A percentile compares a stretch with the other conserved stretches of the same genome.
Evolutionary conservation across 2,113 vertebrate species (phyloP).

Genomic region (Amblyopsis rosae): DNA sequence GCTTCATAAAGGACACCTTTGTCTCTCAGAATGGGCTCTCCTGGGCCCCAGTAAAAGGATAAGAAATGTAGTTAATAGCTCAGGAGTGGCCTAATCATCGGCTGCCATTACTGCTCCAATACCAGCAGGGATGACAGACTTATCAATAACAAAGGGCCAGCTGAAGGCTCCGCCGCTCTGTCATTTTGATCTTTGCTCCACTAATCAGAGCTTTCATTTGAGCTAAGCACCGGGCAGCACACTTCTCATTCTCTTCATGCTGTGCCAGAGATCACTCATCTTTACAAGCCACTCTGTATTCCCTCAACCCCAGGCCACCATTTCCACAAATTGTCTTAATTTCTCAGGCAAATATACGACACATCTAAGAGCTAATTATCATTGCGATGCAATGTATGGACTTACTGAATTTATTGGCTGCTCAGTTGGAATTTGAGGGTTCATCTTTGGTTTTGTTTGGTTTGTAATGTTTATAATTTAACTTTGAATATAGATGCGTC

Average conservation of each 20-base stretch:
- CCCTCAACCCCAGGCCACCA: constrained; percentile 73
- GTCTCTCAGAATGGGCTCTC: constrained; percentile 78
- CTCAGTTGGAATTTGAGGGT: constrained; percentile 28
- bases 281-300: constrained; percentile 75
- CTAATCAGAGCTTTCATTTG: constrained; percentile 85
- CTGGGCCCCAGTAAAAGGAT: constrained; percentile 83
- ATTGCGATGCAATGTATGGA: constrained; percentile 43
- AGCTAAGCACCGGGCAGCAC: constrained; percentile 79
- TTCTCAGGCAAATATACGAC: constrained; percentile 79
- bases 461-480: constrained; percentile 65
- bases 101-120: constrained; percentile 91
- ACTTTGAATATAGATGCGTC: constrained; percentile 69
- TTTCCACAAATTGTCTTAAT: constrained; percentile 81
- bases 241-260: constrained; percentile 77
- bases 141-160: constrained; percentile 89
- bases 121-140: constrained; percentile 92
- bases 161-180: constrained; percentile 78
- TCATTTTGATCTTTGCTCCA: constrained; percentile 89
- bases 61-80: constrained; percentile 93
- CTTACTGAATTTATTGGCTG: constrained; percentile 52
- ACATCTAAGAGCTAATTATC: constrained; percentile 73
- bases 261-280: constrained; percentile 85
- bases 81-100: constrained; percentile 89
- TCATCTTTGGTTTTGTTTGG: constrained; percentile 48
- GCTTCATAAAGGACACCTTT: constrained; percentile 83